Base-by-base conservation (phyloP, 2,888 invertebrate species). In the Eupithecia pulchellata region DNA sequence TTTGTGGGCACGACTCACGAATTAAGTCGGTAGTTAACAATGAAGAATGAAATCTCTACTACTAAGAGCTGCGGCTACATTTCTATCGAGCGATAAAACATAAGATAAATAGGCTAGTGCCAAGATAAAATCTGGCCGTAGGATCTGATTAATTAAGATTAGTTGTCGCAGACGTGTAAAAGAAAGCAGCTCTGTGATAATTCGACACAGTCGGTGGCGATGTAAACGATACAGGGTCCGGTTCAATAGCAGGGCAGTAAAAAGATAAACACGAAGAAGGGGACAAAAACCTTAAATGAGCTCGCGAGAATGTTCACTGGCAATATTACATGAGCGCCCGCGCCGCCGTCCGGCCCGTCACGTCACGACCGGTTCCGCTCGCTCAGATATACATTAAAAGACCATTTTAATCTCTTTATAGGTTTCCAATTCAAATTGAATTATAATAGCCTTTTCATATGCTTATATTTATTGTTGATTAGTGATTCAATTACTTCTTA, bases 251-350 rank as follows among this genome's bases (percentile, higher is more conserved):
- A 81, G 81, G 76, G 75, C 79, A 79, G 82, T 86, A 90, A 89
- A 89, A 88, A 89, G 87, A 89, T 86, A 89, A 89, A 87, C 86
- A 88, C 82, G 84, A 84, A 47, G 83, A 76, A 82, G 85, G 82
- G 85, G 85, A 88, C 87, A 89, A 90, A 91, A 89, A 87, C 85
- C 83, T 85, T 85, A 86, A 89, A 89, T 88, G 86, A 87, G 86
- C 85, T 83, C 82, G 86, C 85, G 87, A 86, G 88, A 88, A 89
- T 89, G 86, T 88, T 85, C 85, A 82, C 83, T 79, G 84, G 79
- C 84, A 84, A 87, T 88, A 87, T 86, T 86, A 89, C 86, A 88
- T 82, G 87, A 83, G 80, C 77, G 83, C 79, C 77, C 79, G 82
- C 83, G 80, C 82, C 79, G 78, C 75, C 79, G 77, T 75, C 81